Conservation (phyloP, 2,888 invertebrate genomes). For the Acrobasis consociella region DNA sequence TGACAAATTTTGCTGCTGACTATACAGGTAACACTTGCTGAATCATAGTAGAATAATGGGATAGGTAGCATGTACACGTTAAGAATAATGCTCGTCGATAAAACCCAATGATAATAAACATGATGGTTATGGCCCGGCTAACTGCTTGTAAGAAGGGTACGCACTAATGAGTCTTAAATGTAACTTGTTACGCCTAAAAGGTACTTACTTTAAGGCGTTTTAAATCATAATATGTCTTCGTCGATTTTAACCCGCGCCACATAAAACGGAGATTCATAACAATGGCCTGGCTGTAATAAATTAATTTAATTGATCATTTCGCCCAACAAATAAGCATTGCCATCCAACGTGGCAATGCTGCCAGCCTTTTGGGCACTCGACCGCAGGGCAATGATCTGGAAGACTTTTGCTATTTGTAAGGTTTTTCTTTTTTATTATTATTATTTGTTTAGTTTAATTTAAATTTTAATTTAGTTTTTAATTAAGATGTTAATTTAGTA, state of each 20-base stretch:
- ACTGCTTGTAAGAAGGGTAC: neutral
- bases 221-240: neutral
- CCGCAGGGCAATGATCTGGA: too few species aligned
- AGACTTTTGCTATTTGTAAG: too few species aligned
- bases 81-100: neutral
- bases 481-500: too few species aligned
- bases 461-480: too few species aligned
- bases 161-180: neutral
- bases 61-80: neutral
- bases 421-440: too few species aligned
- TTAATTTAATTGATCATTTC: too few species aligned
- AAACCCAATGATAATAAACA: conserved; percentile 1
- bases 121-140: neutral
- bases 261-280: neutral
- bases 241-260: neutral
- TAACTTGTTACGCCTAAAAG: neutral
- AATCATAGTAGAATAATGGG: neutral
- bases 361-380: too few species aligned
- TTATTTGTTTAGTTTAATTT: too few species aligned
- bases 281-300: too few species aligned
- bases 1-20: too few species aligned
- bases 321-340: too few species aligned
- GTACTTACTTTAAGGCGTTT: neutral
- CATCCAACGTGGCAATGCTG: too few species aligned
- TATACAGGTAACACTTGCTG: neutral